Evolutionary conservation across 2,113 vertebrate genomes (phyloP).

Genomic region (Pollimyrus isidori): DNA sequence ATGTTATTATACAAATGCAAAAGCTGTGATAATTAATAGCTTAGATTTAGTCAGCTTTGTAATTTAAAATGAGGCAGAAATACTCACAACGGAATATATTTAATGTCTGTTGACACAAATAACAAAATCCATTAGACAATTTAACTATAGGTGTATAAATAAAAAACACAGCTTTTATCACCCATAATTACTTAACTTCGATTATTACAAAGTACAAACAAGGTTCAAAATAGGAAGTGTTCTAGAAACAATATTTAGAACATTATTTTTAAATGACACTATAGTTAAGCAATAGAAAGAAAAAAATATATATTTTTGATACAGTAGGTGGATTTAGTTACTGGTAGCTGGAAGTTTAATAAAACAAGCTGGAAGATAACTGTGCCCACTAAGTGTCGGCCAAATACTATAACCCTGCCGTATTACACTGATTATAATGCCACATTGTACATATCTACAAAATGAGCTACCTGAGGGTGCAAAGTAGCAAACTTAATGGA

Average conservation of each 20-base stretch:
- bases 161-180: background rate
- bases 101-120: background rate
- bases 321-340: background rate
- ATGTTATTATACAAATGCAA: background rate
- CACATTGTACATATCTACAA: background rate
- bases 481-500: background rate
- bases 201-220: background rate
- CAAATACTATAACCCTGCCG: background rate
- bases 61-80: background rate
- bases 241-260: background rate
- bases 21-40: background rate
- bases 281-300: background rate
- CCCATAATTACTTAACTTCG: background rate
- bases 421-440: background rate
- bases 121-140: background rate
- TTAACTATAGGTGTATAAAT: background rate
- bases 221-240: background rate
- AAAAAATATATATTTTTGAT: background rate
- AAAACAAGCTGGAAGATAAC: background rate
- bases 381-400: background rate
- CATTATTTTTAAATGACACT: background rate
- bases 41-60: background rate
- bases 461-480: background rate
- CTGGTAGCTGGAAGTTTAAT: background rate
- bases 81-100: background rate